Evolutionary conservation across 2,888 invertebrate genomes (phyloP).

Genomic region (Hypolimnas misippus): DNA sequence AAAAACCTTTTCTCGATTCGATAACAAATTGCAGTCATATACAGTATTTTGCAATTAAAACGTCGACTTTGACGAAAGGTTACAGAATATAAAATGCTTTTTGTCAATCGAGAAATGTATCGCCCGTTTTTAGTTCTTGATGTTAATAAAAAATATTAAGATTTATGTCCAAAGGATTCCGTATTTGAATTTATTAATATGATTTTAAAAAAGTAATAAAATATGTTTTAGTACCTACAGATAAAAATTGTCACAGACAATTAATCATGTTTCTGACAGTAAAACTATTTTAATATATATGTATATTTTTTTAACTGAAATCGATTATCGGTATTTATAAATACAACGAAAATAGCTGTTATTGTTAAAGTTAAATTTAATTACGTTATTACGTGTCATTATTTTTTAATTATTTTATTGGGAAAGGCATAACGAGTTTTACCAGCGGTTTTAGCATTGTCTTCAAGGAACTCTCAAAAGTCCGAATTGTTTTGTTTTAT

Average conservation of each 20-base stretch:
- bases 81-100: conserved; percentile 11
- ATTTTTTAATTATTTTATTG: no score
- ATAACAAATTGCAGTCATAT: conserved; percentile 24
- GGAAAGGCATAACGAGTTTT: neutral
- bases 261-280: no score
- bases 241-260: no score
- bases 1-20: conserved; percentile 27
- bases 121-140: conserved; percentile 10
- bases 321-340: neutral
- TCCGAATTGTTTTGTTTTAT: conserved; percentile 31
- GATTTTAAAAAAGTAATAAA: no score
- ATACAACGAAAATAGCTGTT: no score
- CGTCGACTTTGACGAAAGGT: conserved; percentile 20
- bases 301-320: no score
- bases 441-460: neutral
- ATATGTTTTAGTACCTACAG: no score
- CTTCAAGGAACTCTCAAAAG: neutral
- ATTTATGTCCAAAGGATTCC: conserved; percentile 1
- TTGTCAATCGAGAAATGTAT: neutral
- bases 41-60: conserved; percentile 29
- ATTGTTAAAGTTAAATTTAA: no score
- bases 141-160: neutral
- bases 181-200: neutral
- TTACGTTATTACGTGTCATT: no score
- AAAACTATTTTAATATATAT: no score